phyloP scores from a whole-genome alignment of 2,888 invertebrate species.

The Cremastobaeus sp. region DNA sequence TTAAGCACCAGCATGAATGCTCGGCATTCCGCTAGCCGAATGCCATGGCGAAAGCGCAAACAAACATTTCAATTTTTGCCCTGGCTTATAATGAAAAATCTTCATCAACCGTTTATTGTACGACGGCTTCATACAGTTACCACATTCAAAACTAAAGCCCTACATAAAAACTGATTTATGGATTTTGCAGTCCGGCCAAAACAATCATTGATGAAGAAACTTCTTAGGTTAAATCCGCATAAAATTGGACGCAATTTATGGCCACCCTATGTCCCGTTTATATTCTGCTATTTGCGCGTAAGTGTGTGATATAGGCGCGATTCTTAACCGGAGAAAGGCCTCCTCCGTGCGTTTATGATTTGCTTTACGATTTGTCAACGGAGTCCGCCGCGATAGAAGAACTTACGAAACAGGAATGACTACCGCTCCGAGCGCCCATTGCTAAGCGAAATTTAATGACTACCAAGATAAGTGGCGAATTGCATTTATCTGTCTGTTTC shows the following conservation, averaged over 20 bases:
- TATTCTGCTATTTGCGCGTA: conserved; percentile 43
- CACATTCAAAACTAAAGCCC: conserved; percentile 14
- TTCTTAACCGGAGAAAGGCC: conserved; percentile 53
- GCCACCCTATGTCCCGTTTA: conserved; percentile 43
- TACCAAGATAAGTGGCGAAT: conserved; percentile 52
- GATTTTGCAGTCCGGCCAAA: conserved; percentile 3
- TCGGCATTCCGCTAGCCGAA: conserved; percentile 8
- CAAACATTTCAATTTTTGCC: conserved; percentile 24
- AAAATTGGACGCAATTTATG: conserved; percentile 52
- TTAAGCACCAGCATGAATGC: conserved; percentile 19
- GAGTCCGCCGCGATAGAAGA: conserved; percentile 44
- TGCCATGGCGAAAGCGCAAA: conserved; percentile 10
- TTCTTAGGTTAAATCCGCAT: conserved; percentile 40
- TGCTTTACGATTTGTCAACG: conserved; percentile 62
- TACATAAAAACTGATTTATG: conserved; percentile 41
- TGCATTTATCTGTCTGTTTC: conserved; percentile 52
- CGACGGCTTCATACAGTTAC: conserved; percentile 39
- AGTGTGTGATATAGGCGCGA: conserved; percentile 47
- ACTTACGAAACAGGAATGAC: conserved; percentile 61
- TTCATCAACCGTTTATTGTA: conserved; percentile 36
- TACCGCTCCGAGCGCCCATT: conserved; percentile 45
- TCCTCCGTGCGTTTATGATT: conserved; percentile 60
- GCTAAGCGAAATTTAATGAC: conserved; percentile 62
- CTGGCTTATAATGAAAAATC: conserved; percentile 23
- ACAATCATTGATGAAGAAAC: conserved; percentile 48